Evolutionary conservation across 2,888 invertebrate species (phyloP).

Genomic region (Cryptosula pallasiana): DNA sequence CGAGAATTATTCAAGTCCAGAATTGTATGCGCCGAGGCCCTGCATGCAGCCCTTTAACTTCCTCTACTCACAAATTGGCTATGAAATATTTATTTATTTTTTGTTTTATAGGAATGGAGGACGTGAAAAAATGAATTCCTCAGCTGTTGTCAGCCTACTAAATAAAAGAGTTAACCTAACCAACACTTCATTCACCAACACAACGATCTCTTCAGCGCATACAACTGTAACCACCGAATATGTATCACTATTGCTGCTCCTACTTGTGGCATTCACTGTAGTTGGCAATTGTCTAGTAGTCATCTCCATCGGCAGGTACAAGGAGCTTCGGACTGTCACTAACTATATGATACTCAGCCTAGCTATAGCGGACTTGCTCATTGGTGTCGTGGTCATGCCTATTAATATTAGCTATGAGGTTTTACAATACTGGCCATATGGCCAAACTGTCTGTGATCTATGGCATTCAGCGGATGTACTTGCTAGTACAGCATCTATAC

Average conservation of each 20-base stretch:
- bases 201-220: background rate
- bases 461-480: constrained; percentile 96
- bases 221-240: background rate
- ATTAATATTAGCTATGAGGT: constrained; percentile 58
- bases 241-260: constrained; percentile 62
- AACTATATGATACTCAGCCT: constrained; percentile 95
- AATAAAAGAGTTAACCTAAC: background rate
- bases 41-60: too few species aligned
- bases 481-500: constrained; percentile 93
- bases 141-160: background rate
- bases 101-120: background rate
- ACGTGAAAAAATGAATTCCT: background rate
- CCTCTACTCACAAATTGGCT: too few species aligned
- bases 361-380: constrained; percentile 91
- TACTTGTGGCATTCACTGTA: constrained; percentile 86
- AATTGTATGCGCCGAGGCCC: too few species aligned
- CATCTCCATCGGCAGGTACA: constrained; percentile 82
- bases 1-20: too few species aligned
- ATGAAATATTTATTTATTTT: too few species aligned
- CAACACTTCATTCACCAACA: background rate
- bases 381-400: constrained; percentile 96
- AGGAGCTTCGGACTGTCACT: constrained; percentile 91
- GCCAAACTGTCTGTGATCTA: constrained; percentile 91
- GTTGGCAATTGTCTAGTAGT: constrained; percentile 93
- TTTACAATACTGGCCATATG: constrained; percentile 73